A percentile compares a stretch with the other conserved stretches of the same genome.
These are phyloP conservation scores for Austrolebias charrua DNA, from an alignment of 2,797 vertebrate genomes.

Conservation along the genomic window DNA sequence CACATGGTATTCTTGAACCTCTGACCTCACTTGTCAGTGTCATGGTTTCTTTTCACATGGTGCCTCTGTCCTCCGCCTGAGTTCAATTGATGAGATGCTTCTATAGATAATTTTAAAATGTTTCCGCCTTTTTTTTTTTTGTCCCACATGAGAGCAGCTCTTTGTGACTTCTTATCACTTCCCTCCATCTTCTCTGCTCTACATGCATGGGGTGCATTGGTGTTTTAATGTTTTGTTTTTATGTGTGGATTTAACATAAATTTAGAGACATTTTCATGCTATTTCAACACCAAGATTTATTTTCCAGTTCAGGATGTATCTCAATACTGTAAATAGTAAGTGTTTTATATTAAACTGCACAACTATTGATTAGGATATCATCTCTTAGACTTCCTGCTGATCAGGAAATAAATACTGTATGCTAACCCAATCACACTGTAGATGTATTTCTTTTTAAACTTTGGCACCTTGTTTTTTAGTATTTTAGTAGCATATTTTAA, in stretches of 20 bases:
- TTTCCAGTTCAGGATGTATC: not conserved
- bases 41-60: conserved; percentile 18
- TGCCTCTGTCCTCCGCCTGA: conserved; percentile 12
- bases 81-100: conserved; percentile 56
- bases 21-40: conserved; percentile 28
- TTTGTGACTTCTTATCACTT: conserved; percentile 12
- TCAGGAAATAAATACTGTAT: conserved; percentile 6
- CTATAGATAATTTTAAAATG: conserved; percentile 57
- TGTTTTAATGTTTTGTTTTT: not conserved
- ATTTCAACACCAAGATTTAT: not conserved
- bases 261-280: not conserved
- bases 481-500: no score
- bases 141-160: conserved; percentile 1
- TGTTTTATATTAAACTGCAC: not conserved
- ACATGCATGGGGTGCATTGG: conserved; percentile 9
- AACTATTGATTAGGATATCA: conserved; percentile 3
- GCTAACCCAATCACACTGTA: no score
- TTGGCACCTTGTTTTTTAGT: no score
- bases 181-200: not conserved
- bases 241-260: not conserved
- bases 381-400: conserved; percentile 7
- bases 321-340: conserved; percentile 2
- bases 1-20: conserved; percentile 44
- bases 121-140: conserved; percentile 43
- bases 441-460: no score